Conservation (phyloP, 2,888 invertebrate genomes). For the Tenthredo scrophulariae region DNA sequence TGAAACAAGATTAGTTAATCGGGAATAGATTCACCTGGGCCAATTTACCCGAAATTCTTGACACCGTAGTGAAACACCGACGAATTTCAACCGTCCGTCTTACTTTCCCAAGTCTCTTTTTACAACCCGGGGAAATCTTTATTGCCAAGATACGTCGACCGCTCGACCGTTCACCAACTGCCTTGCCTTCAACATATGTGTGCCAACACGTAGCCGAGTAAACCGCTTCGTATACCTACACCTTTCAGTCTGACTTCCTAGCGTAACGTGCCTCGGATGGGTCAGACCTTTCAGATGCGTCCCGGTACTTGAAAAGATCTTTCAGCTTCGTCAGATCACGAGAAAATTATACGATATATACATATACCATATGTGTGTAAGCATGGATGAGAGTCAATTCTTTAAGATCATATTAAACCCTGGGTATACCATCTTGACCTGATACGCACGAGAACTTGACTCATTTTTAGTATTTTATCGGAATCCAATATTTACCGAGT, state of each 20-base stretch:
- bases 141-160: constrained; percentile 38
- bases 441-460: neutral
- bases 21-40: neutral
- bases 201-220: neutral
- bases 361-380: neutral
- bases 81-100: constrained; percentile 33
- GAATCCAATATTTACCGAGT: constrained; percentile 26
- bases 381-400: neutral
- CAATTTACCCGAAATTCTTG: constrained; percentile 7
- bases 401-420: constrained; percentile 1
- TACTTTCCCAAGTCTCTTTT: neutral
- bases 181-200: neutral
- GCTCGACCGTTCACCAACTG: constrained; percentile 27
- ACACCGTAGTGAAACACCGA: constrained; percentile 3
- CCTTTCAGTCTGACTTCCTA: neutral
- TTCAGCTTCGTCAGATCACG: constrained; percentile 8
- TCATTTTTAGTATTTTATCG: constrained; percentile 5
- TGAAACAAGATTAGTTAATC: constrained; percentile 15
- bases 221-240: constrained; percentile 21
- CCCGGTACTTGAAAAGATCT: neutral
- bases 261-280: constrained; percentile 10
- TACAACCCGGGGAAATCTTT: constrained; percentile 43
- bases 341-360: constrained; percentile 10
- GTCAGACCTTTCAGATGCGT: constrained; percentile 16
- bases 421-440: neutral